Evolutionary conservation across 2,113 vertebrate genomes (phyloP), one percentile per base, ranked within the genome.

Genomic region (Mobula birostris): DNA sequence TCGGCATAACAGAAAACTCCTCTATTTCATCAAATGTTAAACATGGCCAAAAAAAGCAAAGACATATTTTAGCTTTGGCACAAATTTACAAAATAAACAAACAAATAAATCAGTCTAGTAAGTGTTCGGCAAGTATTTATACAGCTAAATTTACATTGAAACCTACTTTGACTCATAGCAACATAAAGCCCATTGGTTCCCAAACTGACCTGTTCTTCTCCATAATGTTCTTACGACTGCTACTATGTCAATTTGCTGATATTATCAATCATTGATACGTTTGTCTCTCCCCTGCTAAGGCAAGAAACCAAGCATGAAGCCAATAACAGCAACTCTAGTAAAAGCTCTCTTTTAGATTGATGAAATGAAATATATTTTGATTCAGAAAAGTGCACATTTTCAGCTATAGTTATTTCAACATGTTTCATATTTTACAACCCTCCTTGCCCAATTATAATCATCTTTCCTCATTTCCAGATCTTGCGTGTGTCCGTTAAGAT

Each of bases 51-150:
- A 63, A 58, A 63, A 87, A 87, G 56, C 83, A n/a, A n/a, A 24
- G 21, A 87, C 61, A 87, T 87, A 63, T 61, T 87, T 87, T 29
- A 61, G 83, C 83, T 87, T n/a, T 87, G 83, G 83, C 83, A n/a
- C 58, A n/a, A 27, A 0, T 87, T 87, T n/a, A 61, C 58, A 87
- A 87, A 87, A 63, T 56, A 83, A 74, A 74, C 19, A 74, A 74
- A 83, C 56, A 83, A 83, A 83, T 83, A 83, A 87, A 63, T n/a
- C 58, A n/a, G 8, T 87, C 56, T 63, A 0, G 24, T 58, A 87
- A 58, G 83, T 87, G 83, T 63, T 87, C 27, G 61, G 58, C 83
- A 87, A 63, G 58, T 61, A 87, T 63, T 63, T 63, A 27, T 61
- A 5, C 83, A 87, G 83, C 56, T 61, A 63, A 87, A 87, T 61